Percentiles rank a stretch among this genome's conserved stretches.
Conservation (phyloP, 2,797 vertebrate species). For the Chloroceryle amazona region DNA sequence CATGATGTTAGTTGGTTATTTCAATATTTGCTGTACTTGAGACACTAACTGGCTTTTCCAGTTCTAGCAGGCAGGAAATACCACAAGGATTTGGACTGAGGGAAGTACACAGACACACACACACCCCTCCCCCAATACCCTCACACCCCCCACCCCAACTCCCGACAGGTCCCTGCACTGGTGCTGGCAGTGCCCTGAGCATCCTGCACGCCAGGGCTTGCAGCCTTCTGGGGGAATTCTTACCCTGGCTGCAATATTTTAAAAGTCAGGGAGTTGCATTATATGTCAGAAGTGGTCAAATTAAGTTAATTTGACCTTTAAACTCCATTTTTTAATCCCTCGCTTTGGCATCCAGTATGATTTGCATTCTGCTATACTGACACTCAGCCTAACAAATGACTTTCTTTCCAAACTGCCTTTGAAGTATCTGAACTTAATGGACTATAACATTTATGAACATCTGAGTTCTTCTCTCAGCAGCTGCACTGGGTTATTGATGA, state of each 20-base stretch:
- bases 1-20: not conserved
- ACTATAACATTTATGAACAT: conserved; percentile 86
- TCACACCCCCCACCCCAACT: rapidly evolving
- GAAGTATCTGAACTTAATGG: conserved; percentile 82
- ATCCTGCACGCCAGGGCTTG: not conserved
- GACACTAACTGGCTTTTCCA: not conserved
- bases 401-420: conserved; percentile 79
- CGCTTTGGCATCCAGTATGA: conserved; percentile 57
- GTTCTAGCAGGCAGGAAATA: not conserved
- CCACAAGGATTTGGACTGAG: not conserved
- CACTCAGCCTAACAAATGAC: conserved; percentile 75
- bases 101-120: not conserved
- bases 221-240: not conserved
- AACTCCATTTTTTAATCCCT: conserved; percentile 54
- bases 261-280: not conserved
- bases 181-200: not conserved
- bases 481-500: conserved; percentile 93
- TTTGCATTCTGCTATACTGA: conserved; percentile 65
- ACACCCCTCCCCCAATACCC: too few species aligned
- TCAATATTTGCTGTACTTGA: conserved; percentile 20
- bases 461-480: conserved; percentile 89
- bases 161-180: rapidly evolving
- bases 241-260: not conserved
- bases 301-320: conserved; percentile 74
- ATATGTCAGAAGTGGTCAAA: conserved; percentile 49